Evolutionary conservation across 2,797 vertebrate species (phyloP), one percentile per base, ranked within the genome.

Genomic region (Scyliorhinus canicula): DNA sequence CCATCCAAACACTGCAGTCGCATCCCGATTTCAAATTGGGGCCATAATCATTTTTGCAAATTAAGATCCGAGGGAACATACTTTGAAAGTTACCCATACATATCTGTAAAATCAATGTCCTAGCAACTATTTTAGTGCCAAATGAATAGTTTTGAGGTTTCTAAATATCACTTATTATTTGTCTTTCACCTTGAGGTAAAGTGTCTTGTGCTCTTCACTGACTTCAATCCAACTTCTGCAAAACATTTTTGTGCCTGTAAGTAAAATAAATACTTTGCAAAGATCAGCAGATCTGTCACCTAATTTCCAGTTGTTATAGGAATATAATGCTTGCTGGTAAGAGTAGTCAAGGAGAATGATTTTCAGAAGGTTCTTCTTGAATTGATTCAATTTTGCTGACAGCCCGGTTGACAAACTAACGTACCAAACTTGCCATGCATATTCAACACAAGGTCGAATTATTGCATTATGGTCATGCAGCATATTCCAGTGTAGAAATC

Each of bases 301-400:
- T 94, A 74, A 94, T 94, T 94, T 71, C 14, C 28, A 67, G 93
- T 35, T 74, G 67, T 94, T 71, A 55, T 31, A 74, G 1, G 47
- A 35, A 28, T 71, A 47, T 21, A 94, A 52, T 71, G 16, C 14
- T 74, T 71, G 31, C 67, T 71, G 67, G 52, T 50, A 50, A 52
- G 60, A 47, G 21, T n/a, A 60, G 14, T 50, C 67, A 52, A 71
- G 28, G 11, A 71, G 31, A 52, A 71, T 65, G 28, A 69, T 69
- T 50, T 93, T 69, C 65, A 71, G 55, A 50, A 12, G 4, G 11
- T 21, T 19, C 47, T 94, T 94, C 65, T 63, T 94, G 9, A 93
- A 94, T 94, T 52, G 91, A 94, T 74, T 94, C 67, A 55, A 35
- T 71, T 71, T 94, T 94, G 47, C 44, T 35, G 55, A 71, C 86